Percentiles rank a stretch among this genome's conserved stretches.
Evolutionary conservation across 2,113 vertebrate species (phyloP).

Genomic region (Gymnorhina tibicen): DNA sequence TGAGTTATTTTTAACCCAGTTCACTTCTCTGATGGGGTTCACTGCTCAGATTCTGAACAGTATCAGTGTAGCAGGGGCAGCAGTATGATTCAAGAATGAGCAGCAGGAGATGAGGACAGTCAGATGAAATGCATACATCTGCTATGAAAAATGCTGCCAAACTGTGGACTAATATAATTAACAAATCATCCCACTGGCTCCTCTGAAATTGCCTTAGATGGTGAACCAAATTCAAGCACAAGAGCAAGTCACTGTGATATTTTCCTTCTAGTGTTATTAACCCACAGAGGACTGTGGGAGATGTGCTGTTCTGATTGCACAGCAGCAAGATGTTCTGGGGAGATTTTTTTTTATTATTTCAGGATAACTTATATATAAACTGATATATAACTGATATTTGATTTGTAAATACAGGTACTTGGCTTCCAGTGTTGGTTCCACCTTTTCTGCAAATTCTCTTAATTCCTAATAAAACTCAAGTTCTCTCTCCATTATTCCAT

Average conservation of each 20-base stretch:
- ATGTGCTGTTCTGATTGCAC: background rate
- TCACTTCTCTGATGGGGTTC: background rate
- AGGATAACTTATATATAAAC: background rate
- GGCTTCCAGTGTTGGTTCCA: background rate
- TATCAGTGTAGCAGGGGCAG: background rate
- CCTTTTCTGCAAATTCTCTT: background rate
- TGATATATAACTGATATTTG: background rate
- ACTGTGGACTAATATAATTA: background rate
- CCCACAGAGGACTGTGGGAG: background rate
- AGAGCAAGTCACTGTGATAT: background rate
- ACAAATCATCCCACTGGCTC: background rate
- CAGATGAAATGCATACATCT: background rate
- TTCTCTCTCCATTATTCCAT: background rate
- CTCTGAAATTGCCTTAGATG: conserved; percentile 27
- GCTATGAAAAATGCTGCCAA: background rate
- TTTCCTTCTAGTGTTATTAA: background rate
- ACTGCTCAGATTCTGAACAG: background rate
- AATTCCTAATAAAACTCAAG: background rate
- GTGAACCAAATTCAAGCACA: background rate
- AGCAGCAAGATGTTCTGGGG: background rate
- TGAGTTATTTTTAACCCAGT: background rate
- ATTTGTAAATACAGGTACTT: background rate
- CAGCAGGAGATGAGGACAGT: background rate
- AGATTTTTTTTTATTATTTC: background rate
- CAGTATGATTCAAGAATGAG: background rate